Evolutionary conservation across 1,140 invertebrate genomes (phyloP).

Genomic region (Coptotermes formosanus): DNA sequence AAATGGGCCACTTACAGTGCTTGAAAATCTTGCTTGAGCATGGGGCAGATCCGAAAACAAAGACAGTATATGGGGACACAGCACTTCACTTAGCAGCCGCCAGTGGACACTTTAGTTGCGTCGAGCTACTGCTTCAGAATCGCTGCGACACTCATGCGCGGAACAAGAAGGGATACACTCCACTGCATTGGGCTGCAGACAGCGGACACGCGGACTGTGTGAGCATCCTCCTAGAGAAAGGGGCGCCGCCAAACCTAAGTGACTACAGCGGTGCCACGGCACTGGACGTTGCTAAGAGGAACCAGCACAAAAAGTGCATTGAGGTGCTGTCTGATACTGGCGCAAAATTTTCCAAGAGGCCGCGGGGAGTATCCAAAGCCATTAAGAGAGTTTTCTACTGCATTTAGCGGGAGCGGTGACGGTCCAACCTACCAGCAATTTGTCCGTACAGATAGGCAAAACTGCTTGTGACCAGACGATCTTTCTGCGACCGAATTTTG

Average conservation of each 20-base stretch:
- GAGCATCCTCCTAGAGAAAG: slow-evolving; percentile 47
- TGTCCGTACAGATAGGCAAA: too few species aligned
- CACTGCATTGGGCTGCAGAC: slow-evolving; percentile 52
- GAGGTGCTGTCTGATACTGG: slow-evolving; percentile 56
- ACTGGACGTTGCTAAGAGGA: slow-evolving; percentile 59
- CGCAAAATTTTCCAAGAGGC: slow-evolving; percentile 44
- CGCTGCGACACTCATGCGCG: slow-evolving; percentile 57
- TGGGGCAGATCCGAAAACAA: slow-evolving; percentile 65
- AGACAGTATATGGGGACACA: slow-evolving; percentile 72
- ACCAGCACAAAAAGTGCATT: slow-evolving; percentile 57
- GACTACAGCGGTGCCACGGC: slow-evolving; percentile 52
- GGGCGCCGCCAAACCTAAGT: slow-evolving; percentile 25
- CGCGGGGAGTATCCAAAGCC: neutral
- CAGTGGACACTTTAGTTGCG: slow-evolving; percentile 47
- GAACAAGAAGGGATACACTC: slow-evolving; percentile 39
- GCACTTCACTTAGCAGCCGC: slow-evolving; percentile 43
- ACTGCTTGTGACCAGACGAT: too few species aligned
- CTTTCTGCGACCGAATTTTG: too few species aligned
- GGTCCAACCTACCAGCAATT: too few species aligned
- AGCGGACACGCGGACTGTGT: slow-evolving; percentile 53
- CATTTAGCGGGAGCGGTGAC: neutral
- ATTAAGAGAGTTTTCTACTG: neutral
- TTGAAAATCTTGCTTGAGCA: slow-evolving; percentile 63
- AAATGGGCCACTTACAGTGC: slow-evolving; percentile 7
- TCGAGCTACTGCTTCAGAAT: slow-evolving; percentile 53